These are phyloP conservation scores for Ephialtes manifestator DNA, from an alignment of 2,888 invertebrate genomes.

Conservation along the genomic window DNA sequence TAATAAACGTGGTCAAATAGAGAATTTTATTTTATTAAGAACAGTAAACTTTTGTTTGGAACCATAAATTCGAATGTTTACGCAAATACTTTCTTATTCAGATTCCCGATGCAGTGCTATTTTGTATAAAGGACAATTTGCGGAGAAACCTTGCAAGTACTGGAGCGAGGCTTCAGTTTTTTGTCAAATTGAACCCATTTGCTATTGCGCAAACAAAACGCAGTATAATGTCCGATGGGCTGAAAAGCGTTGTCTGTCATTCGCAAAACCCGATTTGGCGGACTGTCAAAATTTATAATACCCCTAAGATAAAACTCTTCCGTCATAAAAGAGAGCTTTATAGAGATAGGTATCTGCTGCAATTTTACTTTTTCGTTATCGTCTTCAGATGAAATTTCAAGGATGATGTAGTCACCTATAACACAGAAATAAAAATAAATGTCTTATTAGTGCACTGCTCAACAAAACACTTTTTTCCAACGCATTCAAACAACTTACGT, in stretches of 20 bases:
- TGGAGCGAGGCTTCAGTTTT: slow-evolving; percentile 17
- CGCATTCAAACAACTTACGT: not conserved
- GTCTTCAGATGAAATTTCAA: too few relatives aligned
- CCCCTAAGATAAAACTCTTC: not conserved
- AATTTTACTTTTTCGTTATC: too few relatives aligned
- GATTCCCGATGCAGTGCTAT: not conserved
- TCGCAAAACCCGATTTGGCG: not conserved
- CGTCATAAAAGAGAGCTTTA: not conserved
- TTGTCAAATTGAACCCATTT: slow-evolving; percentile 30
- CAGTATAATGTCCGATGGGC: slow-evolving; percentile 34
- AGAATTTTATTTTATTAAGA: not conserved
- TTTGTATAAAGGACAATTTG: not conserved
- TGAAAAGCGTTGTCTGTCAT: not conserved
- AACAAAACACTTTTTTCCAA: too few relatives aligned
- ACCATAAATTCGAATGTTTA: not conserved
- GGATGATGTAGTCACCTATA: too few relatives aligned
- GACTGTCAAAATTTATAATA: not conserved
- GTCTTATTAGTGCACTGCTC: not conserved
- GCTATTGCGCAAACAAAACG: slow-evolving; percentile 28
- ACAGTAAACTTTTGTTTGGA: not conserved
- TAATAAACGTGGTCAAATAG: not conserved
- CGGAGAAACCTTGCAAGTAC: not conserved
- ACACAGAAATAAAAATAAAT: too few relatives aligned
- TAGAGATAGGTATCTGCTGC: too few relatives aligned
- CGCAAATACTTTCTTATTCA: not conserved